Evolutionary conservation across 37 sponge, comb jelly and placozoan species (phyloP).

Genomic region (Halichondria panicea): DNA sequence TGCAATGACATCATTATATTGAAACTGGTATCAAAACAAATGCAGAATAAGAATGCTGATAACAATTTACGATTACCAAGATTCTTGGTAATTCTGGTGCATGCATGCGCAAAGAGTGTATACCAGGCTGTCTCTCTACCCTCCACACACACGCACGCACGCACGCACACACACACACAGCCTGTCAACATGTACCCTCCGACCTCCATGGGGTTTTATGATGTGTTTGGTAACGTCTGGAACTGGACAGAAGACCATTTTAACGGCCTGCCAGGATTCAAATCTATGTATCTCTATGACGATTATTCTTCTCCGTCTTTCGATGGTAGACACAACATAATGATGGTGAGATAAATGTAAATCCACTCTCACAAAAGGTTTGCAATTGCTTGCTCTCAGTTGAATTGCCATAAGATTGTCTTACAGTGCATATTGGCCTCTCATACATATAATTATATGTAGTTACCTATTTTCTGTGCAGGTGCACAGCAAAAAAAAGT

Average conservation of each 20-base stretch:
- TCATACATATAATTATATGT: no score
- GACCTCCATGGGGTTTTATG: slow-evolving; percentile 67
- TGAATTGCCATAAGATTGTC: no score
- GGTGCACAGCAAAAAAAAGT: no score
- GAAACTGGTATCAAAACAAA: no score
- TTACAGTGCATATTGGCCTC: no score
- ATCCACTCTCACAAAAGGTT: background rate
- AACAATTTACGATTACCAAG: no score
- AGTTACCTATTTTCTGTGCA: no score
- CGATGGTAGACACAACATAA: slow-evolving; percentile 72
- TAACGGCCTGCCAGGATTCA: slow-evolving; percentile 79
- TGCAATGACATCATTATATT: no score
- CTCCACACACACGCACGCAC: no score
- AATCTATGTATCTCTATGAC: slow-evolving; percentile 71
- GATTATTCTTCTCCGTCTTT: slow-evolving; percentile 80
- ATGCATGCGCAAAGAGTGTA: background rate
- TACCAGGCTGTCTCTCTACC: background rate
- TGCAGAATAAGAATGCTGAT: background rate
- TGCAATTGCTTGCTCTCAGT: no score
- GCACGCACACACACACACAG: slow-evolving; percentile 18
- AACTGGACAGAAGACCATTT: slow-evolving; percentile 84
- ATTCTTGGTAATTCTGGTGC: no score
- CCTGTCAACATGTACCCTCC: slow-evolving; percentile 72
- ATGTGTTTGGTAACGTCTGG: slow-evolving; percentile 86
- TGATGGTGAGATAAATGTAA: slow-evolving; percentile 39